Base-by-base conservation (phyloP, 92 coral and sea anemone species). In the Galaxea fascicularis region DNA sequence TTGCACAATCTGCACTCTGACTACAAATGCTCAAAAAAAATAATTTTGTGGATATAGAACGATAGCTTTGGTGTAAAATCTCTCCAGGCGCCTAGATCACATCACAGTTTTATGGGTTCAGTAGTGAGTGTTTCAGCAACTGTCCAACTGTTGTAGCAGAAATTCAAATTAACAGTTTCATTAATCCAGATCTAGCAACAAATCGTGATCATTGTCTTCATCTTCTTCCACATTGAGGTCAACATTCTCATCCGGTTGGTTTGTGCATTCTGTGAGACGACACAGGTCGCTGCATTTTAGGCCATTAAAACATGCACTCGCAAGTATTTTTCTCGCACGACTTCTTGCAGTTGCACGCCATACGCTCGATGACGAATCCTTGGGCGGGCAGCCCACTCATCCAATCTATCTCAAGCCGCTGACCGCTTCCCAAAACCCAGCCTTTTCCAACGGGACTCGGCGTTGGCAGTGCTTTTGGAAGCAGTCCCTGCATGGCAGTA, bases 371-470 rank as follows among this genome's bases (percentile, higher is more conserved):
- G 30, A 89, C 73, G 24, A 82, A 46, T 74, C 60, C 77, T 13
- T 83, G 91, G 63, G 88, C 88, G 10, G 84, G 91, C 31, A 27
- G 53, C 41, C 85, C 71, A 78, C 77, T 64, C 91, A 88, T 88
- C 88, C 88, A 88, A 1, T 64, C 85, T 26, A 67, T 78, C 17
- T 80, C 83, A 65, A 88, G 77, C 47, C 67, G 53, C 30, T 82
- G n/a, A 45, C 57, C 58, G 31, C 27, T 25, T 26, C 35, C 57
- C 10, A 44, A 69, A 77, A 17, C 52, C 88, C 88, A 88, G 12
- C 84, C 91, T 10, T 75, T 51, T 51, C 91, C 91, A 26, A 28
- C 82, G 70, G 56, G 25, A 77, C 52, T 27, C 57, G 45, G 25
- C 76, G 8, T 25, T 52, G 28, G 65, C 85, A 68, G 73, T 66